Percentiles rank a stretch among this genome's conserved stretches.
Evolutionary conservation across 2,888 invertebrate species (phyloP).

Genomic region (Folsomia candida): DNA sequence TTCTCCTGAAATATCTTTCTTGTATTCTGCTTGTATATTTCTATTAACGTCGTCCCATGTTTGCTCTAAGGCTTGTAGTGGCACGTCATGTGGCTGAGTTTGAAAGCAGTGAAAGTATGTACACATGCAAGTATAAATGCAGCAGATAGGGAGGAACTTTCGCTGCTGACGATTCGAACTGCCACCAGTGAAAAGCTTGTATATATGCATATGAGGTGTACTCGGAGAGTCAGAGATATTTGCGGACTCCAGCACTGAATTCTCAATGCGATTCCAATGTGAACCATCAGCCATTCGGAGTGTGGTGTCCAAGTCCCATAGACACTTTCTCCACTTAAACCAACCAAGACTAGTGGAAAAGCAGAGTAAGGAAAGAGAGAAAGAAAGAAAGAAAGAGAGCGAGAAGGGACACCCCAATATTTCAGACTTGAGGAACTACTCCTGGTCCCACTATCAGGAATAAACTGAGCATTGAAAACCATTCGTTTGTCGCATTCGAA

Average conservation of each 20-base stretch:
- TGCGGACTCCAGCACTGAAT: slow-evolving; percentile 1
- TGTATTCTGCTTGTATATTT: neutral
- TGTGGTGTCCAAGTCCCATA: neutral
- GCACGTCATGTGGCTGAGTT: neutral
- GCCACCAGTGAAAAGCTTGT: neutral
- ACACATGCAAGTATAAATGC: no score
- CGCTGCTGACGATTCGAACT: no score
- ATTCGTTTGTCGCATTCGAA: neutral
- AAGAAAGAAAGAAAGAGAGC: no score
- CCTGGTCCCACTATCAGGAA: no score
- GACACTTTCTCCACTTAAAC: neutral
- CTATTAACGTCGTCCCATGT: neutral
- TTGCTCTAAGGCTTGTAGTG: neutral
- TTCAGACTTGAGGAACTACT: no score
- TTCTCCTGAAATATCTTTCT: neutral
- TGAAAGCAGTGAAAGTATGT: neutral
- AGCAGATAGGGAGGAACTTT: no score
- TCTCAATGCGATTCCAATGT: slow-evolving; percentile 4
- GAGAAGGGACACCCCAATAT: no score
- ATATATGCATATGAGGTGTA: slow-evolving; percentile 20
- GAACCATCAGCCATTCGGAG: neutral
- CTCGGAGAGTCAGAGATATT: slow-evolving; percentile 1
- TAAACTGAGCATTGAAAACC: slow-evolving; percentile 13
- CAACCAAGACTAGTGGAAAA: neutral
- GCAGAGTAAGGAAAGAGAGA: neutral